Evolutionary conservation across 1,140 invertebrate genomes (phyloP).

Genomic region (Aphis craccivora): DNA sequence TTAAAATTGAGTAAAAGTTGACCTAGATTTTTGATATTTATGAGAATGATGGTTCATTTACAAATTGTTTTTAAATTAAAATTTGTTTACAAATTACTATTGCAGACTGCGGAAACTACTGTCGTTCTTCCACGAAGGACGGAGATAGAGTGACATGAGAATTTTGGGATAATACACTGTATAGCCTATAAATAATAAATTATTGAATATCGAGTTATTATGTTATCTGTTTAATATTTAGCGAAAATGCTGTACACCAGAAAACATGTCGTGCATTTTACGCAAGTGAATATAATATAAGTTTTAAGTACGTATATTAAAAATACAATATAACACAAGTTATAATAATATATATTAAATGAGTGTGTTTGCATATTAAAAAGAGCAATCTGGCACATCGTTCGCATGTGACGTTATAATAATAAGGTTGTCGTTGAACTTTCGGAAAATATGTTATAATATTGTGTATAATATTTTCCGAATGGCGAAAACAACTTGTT

Average conservation of each 20-base stretch:
- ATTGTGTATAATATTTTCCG: neutral
- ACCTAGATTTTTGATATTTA: neutral
- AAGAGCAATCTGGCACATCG: neutral
- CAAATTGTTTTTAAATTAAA: neutral
- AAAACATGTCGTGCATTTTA: too few species aligned
- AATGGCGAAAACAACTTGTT: neutral
- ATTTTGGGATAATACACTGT: too few species aligned
- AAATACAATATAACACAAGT: too few species aligned
- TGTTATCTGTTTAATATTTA: neutral
- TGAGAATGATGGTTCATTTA: neutral
- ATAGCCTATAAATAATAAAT: neutral
- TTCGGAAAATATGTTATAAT: neutral
- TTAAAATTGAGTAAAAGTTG: neutral
- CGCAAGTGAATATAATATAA: too few species aligned
- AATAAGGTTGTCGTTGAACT: neutral
- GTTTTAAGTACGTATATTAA: too few species aligned
- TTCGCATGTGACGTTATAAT: neutral
- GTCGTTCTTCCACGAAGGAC: neutral
- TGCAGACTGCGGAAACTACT: neutral
- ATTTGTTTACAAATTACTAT: neutral
- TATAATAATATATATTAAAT: neutral
- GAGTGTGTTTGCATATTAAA: neutral
- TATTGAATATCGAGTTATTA: neutral
- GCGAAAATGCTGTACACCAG: too few species aligned
- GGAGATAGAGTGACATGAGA: too few species aligned